A percentile compares a stretch with the other conserved stretches of the same genome.
Conservation (phyloP, 2,888 invertebrate species). For the Rotaria socialis region DNA sequence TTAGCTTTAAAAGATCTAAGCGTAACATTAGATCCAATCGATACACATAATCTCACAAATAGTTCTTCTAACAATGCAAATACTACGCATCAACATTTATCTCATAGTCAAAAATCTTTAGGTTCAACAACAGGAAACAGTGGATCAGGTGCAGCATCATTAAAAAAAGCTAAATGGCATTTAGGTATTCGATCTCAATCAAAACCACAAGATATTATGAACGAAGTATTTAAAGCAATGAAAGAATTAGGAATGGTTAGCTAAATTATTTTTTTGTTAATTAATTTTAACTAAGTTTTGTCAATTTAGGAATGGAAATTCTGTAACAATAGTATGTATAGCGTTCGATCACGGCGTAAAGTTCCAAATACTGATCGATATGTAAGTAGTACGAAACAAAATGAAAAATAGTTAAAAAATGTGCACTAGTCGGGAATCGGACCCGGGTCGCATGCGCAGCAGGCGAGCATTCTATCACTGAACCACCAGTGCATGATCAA, state of each 20-base stretch:
- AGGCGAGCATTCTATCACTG: conserved; percentile 60
- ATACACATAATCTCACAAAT: not conserved
- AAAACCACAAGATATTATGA: conserved; percentile 98
- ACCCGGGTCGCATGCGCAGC: conserved; percentile 60
- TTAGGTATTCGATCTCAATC: conserved; percentile 96
- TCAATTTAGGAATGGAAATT: conserved; percentile 47
- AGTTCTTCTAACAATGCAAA: not conserved
- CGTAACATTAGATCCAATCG: conserved; percentile 40
- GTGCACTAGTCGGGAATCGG: conserved; percentile 59
- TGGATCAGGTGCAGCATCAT: not conserved
- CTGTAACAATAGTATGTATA: conserved; percentile 45
- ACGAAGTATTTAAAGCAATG: conserved; percentile 98
- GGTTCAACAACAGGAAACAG: not conserved
- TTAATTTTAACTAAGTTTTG: not conserved
- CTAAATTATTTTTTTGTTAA: not conserved
- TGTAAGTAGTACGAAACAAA: not conserved
- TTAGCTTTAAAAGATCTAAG: conserved; percentile 38
- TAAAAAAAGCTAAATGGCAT: conserved; percentile 83
- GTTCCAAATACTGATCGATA: conserved; percentile 29
- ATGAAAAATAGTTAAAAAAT: conserved; percentile 36
- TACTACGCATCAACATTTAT: not conserved
- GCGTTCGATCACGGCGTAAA: conserved; percentile 38
- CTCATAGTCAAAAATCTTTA: not conserved
- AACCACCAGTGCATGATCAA: conserved; percentile 55
- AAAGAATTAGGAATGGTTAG: conserved; percentile 56